These are phyloP conservation scores for Zoanthus sansibaricus DNA, from an alignment of 92 coral and sea anemone genomes.

Conservation along the genomic window DNA sequence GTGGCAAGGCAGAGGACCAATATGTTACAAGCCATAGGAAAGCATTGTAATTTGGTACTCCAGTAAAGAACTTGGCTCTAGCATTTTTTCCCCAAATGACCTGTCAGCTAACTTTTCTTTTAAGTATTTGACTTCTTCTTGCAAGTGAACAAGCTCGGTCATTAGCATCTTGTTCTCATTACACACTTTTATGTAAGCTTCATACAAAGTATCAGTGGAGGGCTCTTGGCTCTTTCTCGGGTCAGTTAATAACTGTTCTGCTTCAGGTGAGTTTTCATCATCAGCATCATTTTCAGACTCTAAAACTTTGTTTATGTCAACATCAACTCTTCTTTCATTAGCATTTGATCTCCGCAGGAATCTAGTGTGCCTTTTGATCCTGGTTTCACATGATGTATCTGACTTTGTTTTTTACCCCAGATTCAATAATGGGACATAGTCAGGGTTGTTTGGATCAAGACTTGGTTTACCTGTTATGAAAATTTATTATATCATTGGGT, in stretches of 20 bases:
- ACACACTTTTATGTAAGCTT: background rate
- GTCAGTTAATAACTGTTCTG: slow-evolving; percentile 1
- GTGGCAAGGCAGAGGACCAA: slow-evolving; percentile 18
- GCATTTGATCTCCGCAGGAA: slow-evolving; percentile 12
- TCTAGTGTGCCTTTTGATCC: slow-evolving; percentile 9
- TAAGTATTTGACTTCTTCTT: slow-evolving; percentile 8
- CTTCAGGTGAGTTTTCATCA: slow-evolving; percentile 14
- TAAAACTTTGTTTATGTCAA: background rate
- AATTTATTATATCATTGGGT: background rate
- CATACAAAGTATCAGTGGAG: background rate
- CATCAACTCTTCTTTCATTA: slow-evolving; percentile 9
- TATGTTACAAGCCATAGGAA: slow-evolving; percentile 22
- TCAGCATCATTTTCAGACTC: slow-evolving; percentile 4
- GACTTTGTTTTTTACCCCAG: slow-evolving; percentile 15
- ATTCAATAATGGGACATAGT: slow-evolving; percentile 26
- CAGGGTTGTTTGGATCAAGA: slow-evolving; percentile 25
- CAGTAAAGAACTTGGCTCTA: slow-evolving; percentile 9
- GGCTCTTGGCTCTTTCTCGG: slow-evolving; percentile 7
- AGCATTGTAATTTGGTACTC: slow-evolving; percentile 15
- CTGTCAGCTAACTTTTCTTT: slow-evolving; percentile 1
- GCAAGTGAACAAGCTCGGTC: background rate
- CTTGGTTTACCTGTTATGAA: slow-evolving; percentile 18
- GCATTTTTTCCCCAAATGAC: slow-evolving; percentile 16
- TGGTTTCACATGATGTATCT: slow-evolving; percentile 1
- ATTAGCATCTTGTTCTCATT: slow-evolving; percentile 1